Evolutionary conservation across 2,888 invertebrate genomes (phyloP).

Genomic region (Scaptomyza reducta): DNA sequence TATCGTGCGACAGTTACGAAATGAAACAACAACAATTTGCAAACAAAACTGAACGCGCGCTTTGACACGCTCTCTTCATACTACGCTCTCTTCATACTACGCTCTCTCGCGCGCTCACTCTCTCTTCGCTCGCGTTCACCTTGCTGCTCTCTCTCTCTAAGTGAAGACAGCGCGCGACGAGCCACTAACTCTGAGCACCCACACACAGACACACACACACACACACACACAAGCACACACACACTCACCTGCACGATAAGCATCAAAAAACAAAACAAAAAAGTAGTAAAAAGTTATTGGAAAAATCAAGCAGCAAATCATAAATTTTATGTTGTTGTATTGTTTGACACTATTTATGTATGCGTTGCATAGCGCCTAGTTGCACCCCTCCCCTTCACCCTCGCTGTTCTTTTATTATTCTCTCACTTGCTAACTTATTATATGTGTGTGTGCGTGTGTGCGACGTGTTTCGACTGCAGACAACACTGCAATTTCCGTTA

Average conservation of each 20-base stretch:
- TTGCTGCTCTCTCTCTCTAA: constrained; percentile 1
- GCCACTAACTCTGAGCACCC: constrained; percentile 4
- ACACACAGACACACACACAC: constrained; percentile 16
- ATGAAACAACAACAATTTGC: constrained; percentile 27
- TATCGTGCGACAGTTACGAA: constrained; percentile 45
- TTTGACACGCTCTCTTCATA: constrained; percentile 21
- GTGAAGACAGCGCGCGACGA: background rate
- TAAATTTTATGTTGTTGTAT: constrained; percentile 14
- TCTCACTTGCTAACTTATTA: background rate
- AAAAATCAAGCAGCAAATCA: constrained; percentile 40
- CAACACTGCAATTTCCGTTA: constrained; percentile 69
- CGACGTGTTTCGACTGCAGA: constrained; percentile 66
- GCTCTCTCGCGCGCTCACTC: constrained; percentile 2
- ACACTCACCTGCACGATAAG: constrained; percentile 24
- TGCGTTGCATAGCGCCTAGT: constrained; percentile 25
- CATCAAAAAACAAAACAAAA: constrained; percentile 4
- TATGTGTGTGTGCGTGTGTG: constrained; percentile 3
- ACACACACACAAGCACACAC: constrained; percentile 12
- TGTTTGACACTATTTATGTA: constrained; percentile 47
- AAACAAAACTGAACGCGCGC: constrained; percentile 34
- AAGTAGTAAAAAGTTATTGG: constrained; percentile 25
- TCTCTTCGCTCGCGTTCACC: background rate
- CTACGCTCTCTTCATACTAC: background rate
- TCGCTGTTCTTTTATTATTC: background rate
- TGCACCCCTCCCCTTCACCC: background rate